Evolutionary conservation across 2,888 invertebrate species (phyloP).

Genomic region (Octodonta nipae): DNA sequence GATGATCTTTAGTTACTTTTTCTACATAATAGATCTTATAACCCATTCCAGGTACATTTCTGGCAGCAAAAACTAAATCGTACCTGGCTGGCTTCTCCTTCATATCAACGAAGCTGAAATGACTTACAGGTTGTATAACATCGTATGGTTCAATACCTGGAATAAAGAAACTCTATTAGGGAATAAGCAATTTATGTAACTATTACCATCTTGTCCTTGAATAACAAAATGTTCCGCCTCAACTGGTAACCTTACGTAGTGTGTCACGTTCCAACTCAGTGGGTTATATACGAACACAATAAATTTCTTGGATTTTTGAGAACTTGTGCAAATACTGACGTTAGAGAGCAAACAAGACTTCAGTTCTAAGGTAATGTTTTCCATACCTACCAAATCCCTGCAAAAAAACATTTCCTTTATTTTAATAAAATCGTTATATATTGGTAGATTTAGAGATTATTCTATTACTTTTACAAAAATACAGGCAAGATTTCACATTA

Average conservation of each 20-base stretch:
- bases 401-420: too few relatives aligned
- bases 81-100: conserved; percentile 20
- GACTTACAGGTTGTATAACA: conserved; percentile 2
- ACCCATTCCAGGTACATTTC: conserved; percentile 50
- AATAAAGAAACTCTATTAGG: not conserved
- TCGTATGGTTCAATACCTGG: conserved; percentile 6
- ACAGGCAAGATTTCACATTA: too few relatives aligned
- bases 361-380: conserved; percentile 3
- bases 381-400: conserved; percentile 5
- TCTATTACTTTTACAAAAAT: too few relatives aligned
- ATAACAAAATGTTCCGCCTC: conserved; percentile 42
- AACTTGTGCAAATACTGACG: conserved; percentile 54
- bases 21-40: conserved; percentile 46
- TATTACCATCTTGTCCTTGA: conserved; percentile 45
- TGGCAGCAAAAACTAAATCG: conserved; percentile 56
- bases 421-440: too few relatives aligned
- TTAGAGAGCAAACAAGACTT: conserved; percentile 51
- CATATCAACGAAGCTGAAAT: conserved; percentile 2
- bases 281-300: conserved; percentile 71
- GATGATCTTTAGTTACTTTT: too few relatives aligned
- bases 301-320: conserved; percentile 41
- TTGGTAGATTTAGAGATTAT: too few relatives aligned
- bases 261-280: conserved; percentile 44
- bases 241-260: conserved; percentile 52
- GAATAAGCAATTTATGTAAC: conserved; percentile 1